A percentile compares a stretch with the other conserved stretches of the same genome.
Evolutionary conservation across 2,113 vertebrate species (phyloP).

Genomic region (Danionella cerebrum): DNA sequence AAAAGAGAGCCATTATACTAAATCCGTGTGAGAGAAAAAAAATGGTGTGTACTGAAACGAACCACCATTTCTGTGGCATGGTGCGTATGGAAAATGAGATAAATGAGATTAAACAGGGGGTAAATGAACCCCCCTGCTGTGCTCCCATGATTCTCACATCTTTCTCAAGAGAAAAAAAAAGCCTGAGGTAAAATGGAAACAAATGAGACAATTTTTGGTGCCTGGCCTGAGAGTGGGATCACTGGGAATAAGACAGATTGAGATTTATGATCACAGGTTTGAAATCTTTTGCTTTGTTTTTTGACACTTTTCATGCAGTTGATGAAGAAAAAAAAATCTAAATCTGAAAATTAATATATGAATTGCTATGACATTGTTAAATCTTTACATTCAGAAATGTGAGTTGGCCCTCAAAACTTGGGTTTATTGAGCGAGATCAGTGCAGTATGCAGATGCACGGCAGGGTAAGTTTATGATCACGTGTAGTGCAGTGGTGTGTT

Average conservation of each 20-base stretch:
- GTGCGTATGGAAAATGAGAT: neutral
- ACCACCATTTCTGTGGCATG: neutral
- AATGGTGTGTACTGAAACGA: neutral
- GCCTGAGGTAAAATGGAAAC: neutral
- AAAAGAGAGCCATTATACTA: neutral
- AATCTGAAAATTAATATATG: too few relatives aligned
- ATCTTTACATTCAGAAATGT: too few relatives aligned
- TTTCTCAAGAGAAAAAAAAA: neutral
- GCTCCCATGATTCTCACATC: neutral
- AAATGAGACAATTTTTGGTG: neutral
- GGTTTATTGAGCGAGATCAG: too few relatives aligned
- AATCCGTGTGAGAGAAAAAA: neutral
- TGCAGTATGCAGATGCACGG: too few relatives aligned
- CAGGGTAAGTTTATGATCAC: too few relatives aligned
- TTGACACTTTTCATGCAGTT: too few relatives aligned
- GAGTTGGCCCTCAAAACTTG: too few relatives aligned
- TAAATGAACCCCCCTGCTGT: neutral
- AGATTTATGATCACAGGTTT: neutral
- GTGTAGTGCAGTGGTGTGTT: too few relatives aligned
- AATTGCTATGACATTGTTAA: too few relatives aligned
- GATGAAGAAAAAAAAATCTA: too few relatives aligned
- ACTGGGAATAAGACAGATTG: neutral
- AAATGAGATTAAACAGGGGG: neutral
- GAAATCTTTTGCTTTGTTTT: neutral
- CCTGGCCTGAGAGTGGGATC: neutral